phyloP scores from a whole-genome alignment of 2,113 vertebrate species.

The Eidolon helvum region DNA sequence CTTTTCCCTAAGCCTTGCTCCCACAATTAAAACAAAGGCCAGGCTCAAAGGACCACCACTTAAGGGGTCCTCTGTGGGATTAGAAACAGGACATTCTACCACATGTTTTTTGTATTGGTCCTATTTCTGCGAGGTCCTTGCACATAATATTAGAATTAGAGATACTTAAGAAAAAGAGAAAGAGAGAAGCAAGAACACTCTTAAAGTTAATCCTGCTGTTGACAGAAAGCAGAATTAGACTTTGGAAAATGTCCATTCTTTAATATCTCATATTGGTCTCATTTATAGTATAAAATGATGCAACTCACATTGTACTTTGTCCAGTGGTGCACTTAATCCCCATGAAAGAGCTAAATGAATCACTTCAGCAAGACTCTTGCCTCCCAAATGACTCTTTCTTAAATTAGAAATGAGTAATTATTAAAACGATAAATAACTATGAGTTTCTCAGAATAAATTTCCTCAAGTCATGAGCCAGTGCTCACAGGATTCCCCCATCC shows the following conservation, averaged over 20 bases:
- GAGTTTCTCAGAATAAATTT: constrained; percentile 82
- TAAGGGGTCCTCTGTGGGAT: constrained; percentile 53
- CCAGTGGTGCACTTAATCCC: constrained; percentile 77
- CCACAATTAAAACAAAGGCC: constrained; percentile 68
- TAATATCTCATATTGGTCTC: constrained; percentile 74
- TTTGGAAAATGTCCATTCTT: constrained; percentile 67
- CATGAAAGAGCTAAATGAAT: constrained; percentile 81
- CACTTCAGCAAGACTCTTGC: constrained; percentile 70
- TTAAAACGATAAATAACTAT: constrained; percentile 78
- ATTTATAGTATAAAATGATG: constrained; percentile 71
- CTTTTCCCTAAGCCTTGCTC: constrained; percentile 54
- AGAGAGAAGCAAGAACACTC: constrained; percentile 45
- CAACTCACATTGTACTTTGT: constrained; percentile 68
- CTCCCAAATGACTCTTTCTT: constrained; percentile 76
- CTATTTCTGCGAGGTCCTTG: constrained; percentile 40
- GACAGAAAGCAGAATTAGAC: constrained; percentile 73
- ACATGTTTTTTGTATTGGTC: constrained; percentile 58
- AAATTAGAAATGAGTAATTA: constrained; percentile 81
- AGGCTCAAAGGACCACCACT: constrained; percentile 58
- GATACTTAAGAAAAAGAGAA: constrained; percentile 26
- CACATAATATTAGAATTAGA: constrained; percentile 62
- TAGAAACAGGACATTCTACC: constrained; percentile 62
- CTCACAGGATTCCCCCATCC: constrained; percentile 78
- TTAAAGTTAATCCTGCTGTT: constrained; percentile 67
- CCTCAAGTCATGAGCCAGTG: constrained; percentile 74